Base-by-base conservation (phyloP, 2,888 invertebrate species). In the Disparrhopalites patrizii region DNA sequence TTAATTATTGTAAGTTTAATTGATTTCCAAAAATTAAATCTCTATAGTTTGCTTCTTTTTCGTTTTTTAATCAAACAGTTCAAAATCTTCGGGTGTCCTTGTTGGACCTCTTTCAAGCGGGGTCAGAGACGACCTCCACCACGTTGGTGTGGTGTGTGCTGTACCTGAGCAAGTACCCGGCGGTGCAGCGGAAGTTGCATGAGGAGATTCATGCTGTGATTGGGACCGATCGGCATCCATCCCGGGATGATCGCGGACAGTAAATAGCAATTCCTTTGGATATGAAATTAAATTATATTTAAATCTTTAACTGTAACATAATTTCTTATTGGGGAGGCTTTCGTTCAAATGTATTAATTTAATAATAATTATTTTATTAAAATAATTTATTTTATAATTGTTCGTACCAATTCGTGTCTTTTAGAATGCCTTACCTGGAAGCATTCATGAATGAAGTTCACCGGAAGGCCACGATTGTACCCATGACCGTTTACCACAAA, bases 391-490 rank as follows among this genome's bases (percentile, higher is more conserved):
- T n/a, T n/a, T n/a, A n/a, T n/a, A n/a, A n/a, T n/a, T n/a, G n/a
- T n/a, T n/a, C n/a, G n/a, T n/a, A n/a, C n/a, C n/a, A n/a, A n/a
- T n/a, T n/a, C n/a, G n/a, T n/a, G n/a, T n/a, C n/a, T 20, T 57
- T 58, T 4, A 58, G 58, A 18, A 27, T 58, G 40, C 58, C 58
- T 8, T 58, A 58, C 25, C n/a, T 58, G 30, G 58, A 58, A 43
- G 58, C 58, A 13, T 55, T 55, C 23, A 55, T 30, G 7, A 55
- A 55, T 55, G 58, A 58, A 58, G 58, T 58, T 3, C 58, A 58
- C 8, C 20, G 58, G 15, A 40, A 43, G 18, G 43, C 58, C 1
- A 15, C 30, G 15, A 27, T 58, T 18, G 4, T 58, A 15, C 58
- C 58, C 20, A 43, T 58, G 43, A 27, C 38, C 1, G 28, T 58